Percentiles rank a stretch among this genome's conserved stretches.
These are phyloP conservation scores for Panzeria rudis DNA, from an alignment of 2,888 invertebrate species.

Conservation along the genomic window DNA sequence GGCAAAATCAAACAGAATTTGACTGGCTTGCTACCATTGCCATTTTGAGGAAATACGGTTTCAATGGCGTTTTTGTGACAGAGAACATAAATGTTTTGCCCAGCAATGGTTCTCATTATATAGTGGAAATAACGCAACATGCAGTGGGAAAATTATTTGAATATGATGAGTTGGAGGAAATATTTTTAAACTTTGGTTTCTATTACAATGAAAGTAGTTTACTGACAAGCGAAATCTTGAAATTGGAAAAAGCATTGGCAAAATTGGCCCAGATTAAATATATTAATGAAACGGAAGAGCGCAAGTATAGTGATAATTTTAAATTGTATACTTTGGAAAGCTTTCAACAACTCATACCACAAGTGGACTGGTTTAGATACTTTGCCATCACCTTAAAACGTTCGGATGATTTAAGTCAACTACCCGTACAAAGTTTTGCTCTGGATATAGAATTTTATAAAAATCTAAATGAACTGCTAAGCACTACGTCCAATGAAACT, in stretches of 20 bases:
- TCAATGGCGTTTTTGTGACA: slow-evolving; percentile 76
- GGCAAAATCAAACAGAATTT: slow-evolving; percentile 76
- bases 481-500: slow-evolving; percentile 76
- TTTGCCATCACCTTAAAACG: slow-evolving; percentile 71
- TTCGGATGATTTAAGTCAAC: slow-evolving; percentile 43
- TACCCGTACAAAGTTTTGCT: slow-evolving; percentile 74
- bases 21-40: slow-evolving; percentile 78
- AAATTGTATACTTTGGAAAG: slow-evolving; percentile 70
- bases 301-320: slow-evolving; percentile 58
- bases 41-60: slow-evolving; percentile 75
- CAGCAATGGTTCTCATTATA: slow-evolving; percentile 76
- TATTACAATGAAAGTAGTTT: slow-evolving; percentile 69
- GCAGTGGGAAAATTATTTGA: slow-evolving; percentile 18
- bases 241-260: slow-evolving; percentile 74
- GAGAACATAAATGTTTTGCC: slow-evolving; percentile 77
- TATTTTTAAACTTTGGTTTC: slow-evolving; percentile 76
- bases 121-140: slow-evolving; percentile 75
- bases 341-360: slow-evolving; percentile 72
- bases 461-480: slow-evolving; percentile 71
- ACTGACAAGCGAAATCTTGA: slow-evolving; percentile 73
- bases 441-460: slow-evolving; percentile 74
- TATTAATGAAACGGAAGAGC: slow-evolving; percentile 46
- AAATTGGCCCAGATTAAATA: slow-evolving; percentile 71
- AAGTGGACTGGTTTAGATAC: slow-evolving; percentile 77
- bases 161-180: slow-evolving; percentile 67